Conservation (phyloP, 2,888 invertebrate genomes). For the Lasioglossum zephyrum region DNA sequence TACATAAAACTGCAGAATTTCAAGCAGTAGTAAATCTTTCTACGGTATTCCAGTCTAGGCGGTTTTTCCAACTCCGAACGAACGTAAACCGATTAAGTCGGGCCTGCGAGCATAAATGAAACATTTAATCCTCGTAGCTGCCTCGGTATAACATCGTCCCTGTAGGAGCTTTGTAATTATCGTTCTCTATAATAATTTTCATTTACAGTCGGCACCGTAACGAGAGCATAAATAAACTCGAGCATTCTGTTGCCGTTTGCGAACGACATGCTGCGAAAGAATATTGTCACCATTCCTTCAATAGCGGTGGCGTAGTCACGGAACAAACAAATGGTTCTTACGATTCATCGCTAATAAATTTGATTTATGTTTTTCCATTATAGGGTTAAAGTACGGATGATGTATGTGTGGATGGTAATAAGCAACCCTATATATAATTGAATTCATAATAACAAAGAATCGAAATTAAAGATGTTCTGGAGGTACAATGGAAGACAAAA, state of each 20-base stretch:
- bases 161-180: constrained; percentile 49
- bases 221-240: constrained; percentile 34
- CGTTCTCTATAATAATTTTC: constrained; percentile 47
- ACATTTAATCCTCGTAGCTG: constrained; percentile 51
- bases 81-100: constrained; percentile 62
- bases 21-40: constrained; percentile 54
- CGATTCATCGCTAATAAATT: too few species aligned
- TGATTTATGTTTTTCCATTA: too few species aligned
- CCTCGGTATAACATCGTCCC: constrained; percentile 41
- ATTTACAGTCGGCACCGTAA: constrained; percentile 27
- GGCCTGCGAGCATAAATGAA: constrained; percentile 55
- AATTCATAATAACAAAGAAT: too few species aligned
- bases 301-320: not conserved
- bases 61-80: constrained; percentile 57
- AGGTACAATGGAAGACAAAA: too few species aligned
- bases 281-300: not conserved
- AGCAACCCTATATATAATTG: too few species aligned
- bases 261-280: not conserved
- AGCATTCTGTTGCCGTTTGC: not conserved
- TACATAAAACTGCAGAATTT: constrained; percentile 41
- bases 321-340: too few species aligned
- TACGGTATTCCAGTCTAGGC: constrained; percentile 32
- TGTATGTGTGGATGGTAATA: too few species aligned
- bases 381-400: too few species aligned
- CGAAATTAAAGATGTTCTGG: too few species aligned